These are phyloP conservation scores for Steatornis caripensis DNA, from an alignment of 2,113 vertebrate species.

Conservation along the genomic window DNA sequence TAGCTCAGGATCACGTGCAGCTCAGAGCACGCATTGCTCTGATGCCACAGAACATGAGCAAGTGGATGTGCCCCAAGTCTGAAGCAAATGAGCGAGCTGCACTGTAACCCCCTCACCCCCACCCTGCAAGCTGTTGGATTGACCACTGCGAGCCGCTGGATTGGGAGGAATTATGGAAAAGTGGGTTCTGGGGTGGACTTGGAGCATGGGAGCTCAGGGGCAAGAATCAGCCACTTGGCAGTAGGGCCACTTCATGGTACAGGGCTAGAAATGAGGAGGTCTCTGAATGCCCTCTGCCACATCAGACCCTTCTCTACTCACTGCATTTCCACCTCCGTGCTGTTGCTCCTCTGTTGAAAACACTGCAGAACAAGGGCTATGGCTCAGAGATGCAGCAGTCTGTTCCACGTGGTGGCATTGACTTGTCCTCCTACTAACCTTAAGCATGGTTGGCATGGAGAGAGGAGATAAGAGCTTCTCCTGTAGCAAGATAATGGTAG, in stretches of 20 bases:
- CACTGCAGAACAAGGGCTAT: neutral
- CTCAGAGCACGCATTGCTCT: neutral
- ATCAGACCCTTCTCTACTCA: neutral
- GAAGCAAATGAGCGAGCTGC: neutral
- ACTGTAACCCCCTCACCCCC: neutral
- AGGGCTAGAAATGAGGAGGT: neutral
- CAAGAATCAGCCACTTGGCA: neutral
- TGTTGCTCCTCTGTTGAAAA: neutral
- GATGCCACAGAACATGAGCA: neutral
- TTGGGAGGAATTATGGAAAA: neutral
- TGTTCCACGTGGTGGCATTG: rapidly evolving
- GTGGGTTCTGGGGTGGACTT: neutral
- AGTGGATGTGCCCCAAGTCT: neutral
- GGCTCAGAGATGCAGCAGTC: neutral
- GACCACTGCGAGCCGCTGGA: neutral
- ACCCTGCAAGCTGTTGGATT: neutral
- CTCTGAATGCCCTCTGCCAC: neutral
- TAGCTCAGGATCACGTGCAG: neutral
- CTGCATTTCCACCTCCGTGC: neutral
- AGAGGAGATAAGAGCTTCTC: neutral
- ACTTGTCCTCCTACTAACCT: neutral
- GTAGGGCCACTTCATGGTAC: neutral
- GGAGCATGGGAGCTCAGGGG: neutral
- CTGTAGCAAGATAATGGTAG: neutral
- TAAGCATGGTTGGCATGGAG: neutral